Evolutionary conservation across 1,140 invertebrate species (phyloP).

Genomic region (Carposina sasakii): DNA sequence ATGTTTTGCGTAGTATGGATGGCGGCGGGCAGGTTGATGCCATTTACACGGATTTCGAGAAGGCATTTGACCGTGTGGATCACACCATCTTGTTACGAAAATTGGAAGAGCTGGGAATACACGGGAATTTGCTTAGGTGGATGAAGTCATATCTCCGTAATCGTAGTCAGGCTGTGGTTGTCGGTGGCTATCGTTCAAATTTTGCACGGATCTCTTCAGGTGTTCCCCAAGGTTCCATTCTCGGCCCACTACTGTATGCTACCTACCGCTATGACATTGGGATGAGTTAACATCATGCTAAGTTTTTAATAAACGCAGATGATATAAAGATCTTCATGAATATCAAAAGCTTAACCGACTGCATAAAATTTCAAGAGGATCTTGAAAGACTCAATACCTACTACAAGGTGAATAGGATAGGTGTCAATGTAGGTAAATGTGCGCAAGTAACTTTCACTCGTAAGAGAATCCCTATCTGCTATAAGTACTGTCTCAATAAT

Average conservation of each 20-base stretch:
- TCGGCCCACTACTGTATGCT: conserved; percentile 6
- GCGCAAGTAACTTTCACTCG: neutral
- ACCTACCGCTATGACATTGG: neutral
- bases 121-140: conserved; percentile 18
- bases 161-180: conserved; percentile 11
- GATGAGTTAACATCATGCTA: neutral
- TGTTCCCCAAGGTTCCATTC: conserved; percentile 12
- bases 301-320: conserved; percentile 3
- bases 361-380: neutral
- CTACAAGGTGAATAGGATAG: neutral
- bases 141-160: conserved; percentile 18
- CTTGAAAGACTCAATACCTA: conserved; percentile 2
- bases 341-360: neutral
- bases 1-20: conserved; percentile 13
- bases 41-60: conserved; percentile 27
- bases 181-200: conserved; percentile 4
- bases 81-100: conserved; percentile 3
- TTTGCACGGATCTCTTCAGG: conserved; percentile 17
- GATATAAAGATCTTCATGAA: conserved; percentile 4
- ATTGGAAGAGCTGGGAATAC: conserved; percentile 5
- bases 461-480: neutral
- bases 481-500: too few species aligned
- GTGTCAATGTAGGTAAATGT: conserved; percentile 5
- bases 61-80: conserved; percentile 27
- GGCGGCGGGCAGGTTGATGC: conserved; percentile 23